Percentiles rank a stretch among this genome's conserved stretches.
Evolutionary conservation across 1,140 invertebrate genomes (phyloP).

Genomic region (Danaus melanippus): DNA sequence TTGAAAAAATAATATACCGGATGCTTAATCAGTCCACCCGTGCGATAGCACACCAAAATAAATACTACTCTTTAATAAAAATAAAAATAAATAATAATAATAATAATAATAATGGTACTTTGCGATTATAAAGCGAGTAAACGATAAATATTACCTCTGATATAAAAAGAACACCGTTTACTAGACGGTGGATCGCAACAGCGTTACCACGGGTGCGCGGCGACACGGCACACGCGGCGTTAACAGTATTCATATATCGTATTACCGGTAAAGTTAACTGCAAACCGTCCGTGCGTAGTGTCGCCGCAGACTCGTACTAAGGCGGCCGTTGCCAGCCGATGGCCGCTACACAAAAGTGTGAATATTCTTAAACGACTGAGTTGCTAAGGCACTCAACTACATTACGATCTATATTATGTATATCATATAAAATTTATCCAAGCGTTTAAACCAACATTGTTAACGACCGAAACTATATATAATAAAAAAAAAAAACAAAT

Average conservation of each 20-base stretch:
- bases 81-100: conserved; percentile 43
- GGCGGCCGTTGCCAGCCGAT: too few relatives aligned
- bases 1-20: conserved; percentile 42
- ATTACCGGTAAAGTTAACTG: too few relatives aligned
- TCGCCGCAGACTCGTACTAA: conserved; percentile 11
- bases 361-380: conserved; percentile 57
- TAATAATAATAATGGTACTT: conserved; percentile 55
- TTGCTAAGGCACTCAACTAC: conserved; percentile 70
- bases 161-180: conserved; percentile 23
- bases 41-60: conserved; percentile 59
- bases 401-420: conserved; percentile 36
- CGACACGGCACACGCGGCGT: conserved; percentile 3
- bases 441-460: too few relatives aligned
- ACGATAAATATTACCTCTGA: conserved; percentile 19
- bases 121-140: conserved; percentile 17
- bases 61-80: conserved; percentile 49
- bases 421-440: too few relatives aligned
- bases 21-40: conserved; percentile 63
- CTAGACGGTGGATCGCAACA: conserved; percentile 26
- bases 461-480: conserved; percentile 16
- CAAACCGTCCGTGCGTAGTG: conserved; percentile 18
- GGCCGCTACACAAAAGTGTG: conserved; percentile 31
- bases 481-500: conserved; percentile 43
- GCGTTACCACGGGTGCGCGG: conserved; percentile 10
- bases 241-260: too few relatives aligned